These are phyloP conservation scores for Acleris laterana DNA, from an alignment of 2,888 invertebrate species.

Conservation along the genomic window DNA sequence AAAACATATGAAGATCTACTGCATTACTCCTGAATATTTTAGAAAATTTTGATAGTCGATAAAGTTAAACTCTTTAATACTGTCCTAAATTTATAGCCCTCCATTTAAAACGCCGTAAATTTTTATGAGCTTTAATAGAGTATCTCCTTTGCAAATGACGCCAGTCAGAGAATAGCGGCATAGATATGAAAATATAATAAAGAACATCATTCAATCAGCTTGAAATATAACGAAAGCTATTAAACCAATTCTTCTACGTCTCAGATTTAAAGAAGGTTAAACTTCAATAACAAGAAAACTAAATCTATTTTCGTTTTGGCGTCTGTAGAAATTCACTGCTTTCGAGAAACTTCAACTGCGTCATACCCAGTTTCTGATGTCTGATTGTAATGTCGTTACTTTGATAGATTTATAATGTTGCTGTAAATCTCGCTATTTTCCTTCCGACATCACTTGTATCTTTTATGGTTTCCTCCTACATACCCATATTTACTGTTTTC, in stretches of 20 bases:
- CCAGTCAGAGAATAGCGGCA: not conserved
- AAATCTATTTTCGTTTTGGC: slow-evolving; percentile 27
- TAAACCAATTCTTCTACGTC: slow-evolving; percentile 8
- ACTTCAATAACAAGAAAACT: slow-evolving; percentile 10
- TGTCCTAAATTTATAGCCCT: slow-evolving; percentile 5
- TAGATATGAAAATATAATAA: slow-evolving; percentile 13
- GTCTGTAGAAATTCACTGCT: slow-evolving; percentile 13
- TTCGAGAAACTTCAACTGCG: slow-evolving; percentile 25
- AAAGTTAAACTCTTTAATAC: not conserved
- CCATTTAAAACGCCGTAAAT: slow-evolving; percentile 6
- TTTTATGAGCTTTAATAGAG: slow-evolving; percentile 2
- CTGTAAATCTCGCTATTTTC: not conserved
- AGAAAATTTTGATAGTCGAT: slow-evolving; percentile 2
- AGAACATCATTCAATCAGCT: slow-evolving; percentile 14
- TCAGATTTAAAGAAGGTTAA: slow-evolving; percentile 12
- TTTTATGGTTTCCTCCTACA: slow-evolving; percentile 14
- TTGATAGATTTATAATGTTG: slow-evolving; percentile 17
- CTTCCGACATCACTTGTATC: slow-evolving; percentile 16
- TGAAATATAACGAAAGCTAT: not conserved
- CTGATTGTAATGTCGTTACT: slow-evolving; percentile 1
- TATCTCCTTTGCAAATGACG: not conserved
- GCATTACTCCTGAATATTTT: not conserved
- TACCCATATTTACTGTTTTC: slow-evolving; percentile 1
- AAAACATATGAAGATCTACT: not conserved
- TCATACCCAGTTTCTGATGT: not conserved